Base-by-base conservation (phyloP, 2,797 vertebrate species). In the Staurois parvus region DNA sequence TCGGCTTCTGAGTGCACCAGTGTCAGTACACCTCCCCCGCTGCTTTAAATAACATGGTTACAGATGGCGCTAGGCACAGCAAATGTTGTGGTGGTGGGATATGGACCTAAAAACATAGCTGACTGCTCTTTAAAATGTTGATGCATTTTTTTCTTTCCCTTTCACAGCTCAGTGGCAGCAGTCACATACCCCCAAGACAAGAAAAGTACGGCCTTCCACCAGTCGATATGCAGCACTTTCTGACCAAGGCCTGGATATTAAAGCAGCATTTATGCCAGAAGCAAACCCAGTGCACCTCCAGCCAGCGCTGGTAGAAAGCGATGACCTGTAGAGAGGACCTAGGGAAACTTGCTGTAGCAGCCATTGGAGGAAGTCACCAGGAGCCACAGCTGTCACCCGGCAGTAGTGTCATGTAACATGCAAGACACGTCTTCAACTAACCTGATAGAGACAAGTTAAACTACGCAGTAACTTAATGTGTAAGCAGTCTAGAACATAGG, bases 201-300 rank as follows among this genome's bases (percentile, higher is more conserved):
- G 96, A 93, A 98, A 98, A 92, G 97, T 99, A 87, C 96, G 98
- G 84, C 98, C 97, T 19, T 98, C 98, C 0, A 92, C 97, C 85
- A 99, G 98, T 89, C 97, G 98, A 89, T 99, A 99, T 0, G 98
- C 98, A 1, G 98, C 97, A 1, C 96, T 99, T 88, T 99, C 96
- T 21, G 98, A 99, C 94, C 94, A 97, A 91, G 98, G 98, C 79
- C 96, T 99, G 90, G 98, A 99, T 77, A 98, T 99, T 91, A 99
- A 96, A 92, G 98, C 98, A 0, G 98, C 98, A 30, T 99, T 99
- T 94, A 97, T 99, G 91, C 98, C 98, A 0, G 98, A 99, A 89
- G 96, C 96, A 91, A 97, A 92, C 86, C 96, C 97, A 0, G 92
- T 92, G 24, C 95, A 97, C 89, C 93, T 95, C 90, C 97, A 90